Evolutionary conservation across 2,888 invertebrate species (phyloP).

Genomic region (Drosophila barbarae): DNA sequence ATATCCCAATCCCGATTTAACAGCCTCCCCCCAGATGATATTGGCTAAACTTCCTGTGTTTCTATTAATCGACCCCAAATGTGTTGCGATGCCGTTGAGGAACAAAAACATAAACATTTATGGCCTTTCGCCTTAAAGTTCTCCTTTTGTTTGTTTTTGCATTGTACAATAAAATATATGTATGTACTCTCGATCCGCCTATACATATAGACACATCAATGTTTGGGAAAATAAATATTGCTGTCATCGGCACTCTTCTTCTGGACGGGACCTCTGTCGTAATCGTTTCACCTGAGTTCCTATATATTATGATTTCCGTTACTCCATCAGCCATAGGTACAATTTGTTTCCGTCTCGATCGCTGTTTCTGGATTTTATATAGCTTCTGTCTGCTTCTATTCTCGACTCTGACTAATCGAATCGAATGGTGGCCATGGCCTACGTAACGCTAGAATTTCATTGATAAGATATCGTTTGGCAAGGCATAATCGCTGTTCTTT

Average conservation of each 20-base stretch:
- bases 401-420: conserved; percentile 60
- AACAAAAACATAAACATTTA: conserved; percentile 49
- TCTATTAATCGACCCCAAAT: conserved; percentile 62
- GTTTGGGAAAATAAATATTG: conserved; percentile 52
- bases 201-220: conserved; percentile 22
- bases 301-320: conserved; percentile 38
- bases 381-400: conserved; percentile 7
- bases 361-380: conserved; percentile 10
- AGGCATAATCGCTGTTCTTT: conserved; percentile 35
- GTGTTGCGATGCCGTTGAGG: conserved; percentile 42
- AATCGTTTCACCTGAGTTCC: conserved; percentile 34
- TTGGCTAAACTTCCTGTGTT: conserved; percentile 61
- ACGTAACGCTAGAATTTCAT: conserved; percentile 41
- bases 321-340: conserved; percentile 25
- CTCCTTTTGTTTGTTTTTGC: conserved; percentile 57
- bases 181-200: conserved; percentile 20
- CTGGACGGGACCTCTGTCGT: conserved; percentile 34
- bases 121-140: conserved; percentile 42
- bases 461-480: conserved; percentile 59
- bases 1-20: conserved; percentile 8
- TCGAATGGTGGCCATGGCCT: conserved; percentile 34
- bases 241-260: conserved; percentile 37
- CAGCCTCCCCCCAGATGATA: conserved; percentile 20
- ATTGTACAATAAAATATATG: conserved; percentile 41
- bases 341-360: conserved; percentile 30